Percentiles rank a stretch among this genome's conserved stretches.
Evolutionary conservation across 2,113 vertebrate species (phyloP).

Genomic region (Ifrita kowaldi): DNA sequence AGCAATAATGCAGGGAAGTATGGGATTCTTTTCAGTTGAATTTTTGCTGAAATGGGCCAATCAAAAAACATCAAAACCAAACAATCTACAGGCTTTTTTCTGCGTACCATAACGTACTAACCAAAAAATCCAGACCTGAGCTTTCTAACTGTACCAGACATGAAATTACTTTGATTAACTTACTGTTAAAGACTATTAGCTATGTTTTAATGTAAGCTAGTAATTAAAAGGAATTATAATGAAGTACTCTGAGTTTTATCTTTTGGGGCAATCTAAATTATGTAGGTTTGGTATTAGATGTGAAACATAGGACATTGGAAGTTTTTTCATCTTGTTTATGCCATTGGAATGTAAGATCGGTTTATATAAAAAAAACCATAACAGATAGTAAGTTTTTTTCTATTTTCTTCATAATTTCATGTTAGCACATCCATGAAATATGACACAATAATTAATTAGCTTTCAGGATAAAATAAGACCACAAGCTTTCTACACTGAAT

Average conservation of each 20-base stretch:
- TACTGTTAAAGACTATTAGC: not conserved
- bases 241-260: not conserved
- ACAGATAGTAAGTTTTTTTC: not conserved
- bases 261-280: not conserved
- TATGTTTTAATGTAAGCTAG: not conserved
- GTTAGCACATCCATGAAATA: conserved; percentile 81
- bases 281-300: conserved; percentile 63
- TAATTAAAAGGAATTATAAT: conserved; percentile 1
- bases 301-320: conserved; percentile 72
- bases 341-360: conserved; percentile 20
- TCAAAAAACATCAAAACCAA: not conserved
- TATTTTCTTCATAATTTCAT: conserved; percentile 76
- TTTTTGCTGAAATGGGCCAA: not conserved
- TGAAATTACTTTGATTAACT: not conserved
- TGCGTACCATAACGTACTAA: not conserved
- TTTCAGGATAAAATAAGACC: conserved; percentile 62
- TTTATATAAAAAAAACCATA: conserved; percentile 54
- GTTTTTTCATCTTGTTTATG: conserved; percentile 62
- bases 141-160: not conserved
- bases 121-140: not conserved
- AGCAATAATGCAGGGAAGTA: not conserved
- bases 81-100: not conserved
- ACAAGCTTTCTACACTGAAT: conserved; percentile 12
- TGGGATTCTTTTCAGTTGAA: not conserved
- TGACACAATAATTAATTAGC: conserved; percentile 85